phyloP scores from a whole-genome alignment of 2,113 vertebrate species.

The Myrmophylax atrothorax region DNA sequence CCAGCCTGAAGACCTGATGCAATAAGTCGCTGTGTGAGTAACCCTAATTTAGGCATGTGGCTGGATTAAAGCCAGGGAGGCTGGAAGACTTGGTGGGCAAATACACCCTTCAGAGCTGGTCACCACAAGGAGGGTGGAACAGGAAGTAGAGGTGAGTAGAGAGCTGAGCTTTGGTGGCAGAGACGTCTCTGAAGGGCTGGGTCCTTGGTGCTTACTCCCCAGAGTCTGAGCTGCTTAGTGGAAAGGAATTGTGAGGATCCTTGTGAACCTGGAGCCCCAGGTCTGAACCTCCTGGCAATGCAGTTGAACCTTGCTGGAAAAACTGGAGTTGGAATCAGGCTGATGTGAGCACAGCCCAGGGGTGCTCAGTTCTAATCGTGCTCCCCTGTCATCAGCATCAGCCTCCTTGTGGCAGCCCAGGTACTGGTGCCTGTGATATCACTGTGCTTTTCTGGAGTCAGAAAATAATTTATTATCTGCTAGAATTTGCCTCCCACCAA shows the following conservation, averaged over 20 bases:
- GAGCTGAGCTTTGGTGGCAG: not conserved
- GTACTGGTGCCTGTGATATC: not conserved
- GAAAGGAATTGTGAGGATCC: not conserved
- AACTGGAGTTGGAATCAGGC: not conserved
- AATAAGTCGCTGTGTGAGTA: not conserved
- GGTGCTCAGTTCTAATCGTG: not conserved
- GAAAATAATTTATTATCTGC: not conserved
- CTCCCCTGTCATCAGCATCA: not conserved
- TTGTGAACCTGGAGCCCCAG: not conserved
- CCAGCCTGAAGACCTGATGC: not conserved
- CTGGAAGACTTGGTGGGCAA: not conserved
- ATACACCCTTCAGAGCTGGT: not conserved
- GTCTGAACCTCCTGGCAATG: not conserved
- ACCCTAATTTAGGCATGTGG: not conserved
- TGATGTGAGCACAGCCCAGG: fast-evolving
- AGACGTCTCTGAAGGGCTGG: not conserved
- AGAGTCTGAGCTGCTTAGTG: not conserved
- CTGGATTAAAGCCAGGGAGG: not conserved
- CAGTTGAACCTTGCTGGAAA: not conserved
- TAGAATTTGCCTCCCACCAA: not conserved
- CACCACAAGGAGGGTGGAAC: not conserved
- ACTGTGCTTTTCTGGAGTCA: not conserved
- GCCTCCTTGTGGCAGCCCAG: not conserved
- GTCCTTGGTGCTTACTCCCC: not conserved
- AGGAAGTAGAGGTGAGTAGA: not conserved